Conservation (phyloP, 2,113 vertebrate species). For the Pterocles orientalis region DNA sequence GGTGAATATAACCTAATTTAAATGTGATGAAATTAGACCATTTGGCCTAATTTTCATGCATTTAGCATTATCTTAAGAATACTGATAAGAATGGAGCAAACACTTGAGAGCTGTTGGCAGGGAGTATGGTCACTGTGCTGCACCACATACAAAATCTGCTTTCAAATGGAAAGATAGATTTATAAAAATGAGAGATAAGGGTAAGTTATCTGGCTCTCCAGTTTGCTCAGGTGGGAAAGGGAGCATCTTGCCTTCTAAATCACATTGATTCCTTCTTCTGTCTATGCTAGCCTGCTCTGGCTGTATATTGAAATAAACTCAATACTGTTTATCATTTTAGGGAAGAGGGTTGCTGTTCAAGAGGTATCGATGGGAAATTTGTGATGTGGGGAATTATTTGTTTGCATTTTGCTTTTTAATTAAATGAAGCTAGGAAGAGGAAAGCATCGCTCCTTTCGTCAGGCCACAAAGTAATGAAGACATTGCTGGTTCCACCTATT, state of each 20-base stretch:
- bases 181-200: neutral
- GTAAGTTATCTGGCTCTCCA: neutral
- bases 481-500: slow-evolving; percentile 45
- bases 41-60: slow-evolving; percentile 53
- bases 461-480: neutral
- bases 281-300: neutral
- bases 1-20: slow-evolving; percentile 60
- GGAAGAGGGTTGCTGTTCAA: neutral
- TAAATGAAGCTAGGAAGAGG: neutral
- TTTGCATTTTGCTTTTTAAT: neutral
- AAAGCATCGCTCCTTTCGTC: neutral
- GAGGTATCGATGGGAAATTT: neutral
- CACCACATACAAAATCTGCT: neutral
- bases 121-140: neutral
- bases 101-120: neutral
- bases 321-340: neutral
- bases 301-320: neutral
- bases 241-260: neutral
- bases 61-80: slow-evolving; percentile 11
- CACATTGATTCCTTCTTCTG: neutral
- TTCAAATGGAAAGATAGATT: neutral
- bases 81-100: neutral
- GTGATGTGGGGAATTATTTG: neutral
- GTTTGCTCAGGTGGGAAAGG: neutral
- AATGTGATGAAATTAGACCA: slow-evolving; percentile 35